Base-by-base conservation (phyloP, 1,140 invertebrate genomes). In the Druon quercuslanigerum region DNA sequence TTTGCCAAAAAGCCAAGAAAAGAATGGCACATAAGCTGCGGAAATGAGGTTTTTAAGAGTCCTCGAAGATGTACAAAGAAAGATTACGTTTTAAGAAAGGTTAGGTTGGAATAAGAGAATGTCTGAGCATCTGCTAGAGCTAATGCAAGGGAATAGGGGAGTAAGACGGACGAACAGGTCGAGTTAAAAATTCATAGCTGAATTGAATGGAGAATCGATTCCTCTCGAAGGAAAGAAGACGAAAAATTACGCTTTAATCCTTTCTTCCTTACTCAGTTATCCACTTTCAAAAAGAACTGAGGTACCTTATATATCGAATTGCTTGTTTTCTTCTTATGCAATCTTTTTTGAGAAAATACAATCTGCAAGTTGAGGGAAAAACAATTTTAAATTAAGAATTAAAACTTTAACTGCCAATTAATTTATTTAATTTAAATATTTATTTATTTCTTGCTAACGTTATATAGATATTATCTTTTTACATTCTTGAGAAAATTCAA, bases 31-130 rank as follows among this genome's bases (percentile, higher is more conserved):
- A 54, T 54, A 54, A 66, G 25, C 9, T 40, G 25, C 60, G 60
- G 60, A 66, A 66, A 66, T 66, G 60, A 66, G 60, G 40, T 66
- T 66, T 66, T 66, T 66, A 66, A 66, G 60, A 66, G 33, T 40
- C 40, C 46, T 66, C 33, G 33, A 66, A 66, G 60, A 66, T 66
- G 60, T 66, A 66, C 60, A 66, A 40, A 33, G 60, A 66, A 66
- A 46, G 14, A 40, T 40, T 40, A 66, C 25, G 25, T 56, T 56
- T 19, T 56, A 56, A 56, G 54, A 19, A 66, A 66, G 7, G 33
- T 25, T 8, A 14, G 60, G 33, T 25, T 8, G 13, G 60, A 66
- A 66, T 25, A 20, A 11, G 9, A 25, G 17, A 57, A 14, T 16
- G 40, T 66, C 25, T 33, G 25, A 57, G 19, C 12, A 66, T 66